Evolutionary conservation across 2,888 invertebrate species (phyloP), one percentile per base, ranked within the genome.

Genomic region (Melieria picta): DNA sequence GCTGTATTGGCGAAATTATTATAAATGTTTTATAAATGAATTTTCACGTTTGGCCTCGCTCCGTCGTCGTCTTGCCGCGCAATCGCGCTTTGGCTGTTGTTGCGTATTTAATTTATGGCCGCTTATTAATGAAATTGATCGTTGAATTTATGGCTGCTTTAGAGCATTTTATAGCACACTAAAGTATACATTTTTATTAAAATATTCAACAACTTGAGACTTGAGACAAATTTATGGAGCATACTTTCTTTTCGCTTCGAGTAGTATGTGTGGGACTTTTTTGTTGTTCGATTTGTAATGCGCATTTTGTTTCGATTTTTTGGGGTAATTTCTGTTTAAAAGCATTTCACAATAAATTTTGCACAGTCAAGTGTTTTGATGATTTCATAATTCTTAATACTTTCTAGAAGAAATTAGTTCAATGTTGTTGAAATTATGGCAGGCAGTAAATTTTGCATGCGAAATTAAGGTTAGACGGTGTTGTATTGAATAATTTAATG

Each of bases 61-160:
- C 52, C 52, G 10, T 13, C 5, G 52, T 52, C 42, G 50, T 50
- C 55, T 45, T 69, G 52, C 64, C 69, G 42, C 47, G 69, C 67
- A 65, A 72, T 71, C 74, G 72, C 67, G 42, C 63, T 52, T 56
- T 62, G 71, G 72, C 74, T 74, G 75, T 75, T 73, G 74, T 73
- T n/a, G n/a, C n/a, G 74, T 50, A 73, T 75, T 77, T 74, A 74
- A 73, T 74, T 74, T 75, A 71, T 72, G 75, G 78, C 76, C 79
- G 79, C 82, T 83, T 83, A 81, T 81, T 82, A 82, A 79, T 77
- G 75, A 78, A 83, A 82, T 82, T 82, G 82, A 81, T 82, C 80
- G 80, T 82, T 78, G 78, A 82, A 81, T 80, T 83, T 84, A 84
- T 82, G 80, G 77, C 73, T 74, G 71, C 73, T 73, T 76, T 77